These are phyloP conservation scores for Cyanoramphus novaezelandiae DNA, from an alignment of 2,113 vertebrate species.

Conservation along the genomic window DNA sequence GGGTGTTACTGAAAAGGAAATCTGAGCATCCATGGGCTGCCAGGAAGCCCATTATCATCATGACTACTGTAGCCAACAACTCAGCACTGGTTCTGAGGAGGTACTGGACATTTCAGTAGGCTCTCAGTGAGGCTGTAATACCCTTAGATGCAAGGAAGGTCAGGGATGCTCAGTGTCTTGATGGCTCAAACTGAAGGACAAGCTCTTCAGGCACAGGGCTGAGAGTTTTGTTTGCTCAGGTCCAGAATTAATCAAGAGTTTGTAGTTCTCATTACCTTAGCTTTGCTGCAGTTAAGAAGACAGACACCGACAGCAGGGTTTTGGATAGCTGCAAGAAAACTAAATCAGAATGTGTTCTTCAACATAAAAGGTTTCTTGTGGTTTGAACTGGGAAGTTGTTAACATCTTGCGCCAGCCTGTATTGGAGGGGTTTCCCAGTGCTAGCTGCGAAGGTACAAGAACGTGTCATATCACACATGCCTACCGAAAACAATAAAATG, in stretches of 20 bases:
- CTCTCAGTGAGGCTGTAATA: not conserved
- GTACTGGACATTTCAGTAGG: not conserved
- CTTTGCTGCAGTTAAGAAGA: not conserved
- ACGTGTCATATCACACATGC: accelerated
- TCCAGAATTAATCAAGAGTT: not conserved
- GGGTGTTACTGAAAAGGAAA: not conserved
- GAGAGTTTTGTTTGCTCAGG: not conserved
- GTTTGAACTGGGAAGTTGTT: not conserved
- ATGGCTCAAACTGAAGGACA: not conserved
- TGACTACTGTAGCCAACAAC: accelerated
- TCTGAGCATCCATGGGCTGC: not conserved
- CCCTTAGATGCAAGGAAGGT: not conserved
- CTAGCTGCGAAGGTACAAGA: not conserved
- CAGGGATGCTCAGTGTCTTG: accelerated
- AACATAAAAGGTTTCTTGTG: not conserved
- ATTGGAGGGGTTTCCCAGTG: not conserved
- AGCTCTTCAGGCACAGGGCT: not conserved
- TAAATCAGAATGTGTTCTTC: not conserved
- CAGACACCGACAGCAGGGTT: not conserved
- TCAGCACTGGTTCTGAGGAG: not conserved
- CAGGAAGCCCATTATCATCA: not conserved
- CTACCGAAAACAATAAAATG: not conserved
- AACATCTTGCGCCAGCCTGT: not conserved
- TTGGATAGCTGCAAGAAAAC: not conserved
- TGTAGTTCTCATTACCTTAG: not conserved